Conservation (phyloP, 1,140 invertebrate species). For the Drosophila melanogaster region Release_6_plus_ISO1_MT NT_033777.3:5061501-5062000, state of each 20-base stretch:
- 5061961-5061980: neutral
- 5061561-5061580: slow-evolving; percentile 30
- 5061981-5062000: neutral
- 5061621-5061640: slow-evolving; percentile 26
- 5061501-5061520: slow-evolving; percentile 54
- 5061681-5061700: neutral
- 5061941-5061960: too few species aligned
- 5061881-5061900: too few species aligned
- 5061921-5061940: too few species aligned
- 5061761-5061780: too few species aligned
- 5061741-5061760: too few species aligned
- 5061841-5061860: too few species aligned
- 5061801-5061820: too few species aligned
- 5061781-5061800: too few species aligned
- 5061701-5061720: neutral
- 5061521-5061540: slow-evolving; percentile 80
- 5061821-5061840: too few species aligned
- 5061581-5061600: slow-evolving; percentile 64
- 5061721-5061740: neutral
- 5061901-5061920: too few species aligned
- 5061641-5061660: neutral
- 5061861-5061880: too few species aligned
- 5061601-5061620: slow-evolving; percentile 67
- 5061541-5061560: slow-evolving; percentile 80
- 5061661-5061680: slow-evolving; percentile 18